Base-by-base conservation (phyloP, 1,140 invertebrate species). In the Sitophilus oryzae region DNA sequence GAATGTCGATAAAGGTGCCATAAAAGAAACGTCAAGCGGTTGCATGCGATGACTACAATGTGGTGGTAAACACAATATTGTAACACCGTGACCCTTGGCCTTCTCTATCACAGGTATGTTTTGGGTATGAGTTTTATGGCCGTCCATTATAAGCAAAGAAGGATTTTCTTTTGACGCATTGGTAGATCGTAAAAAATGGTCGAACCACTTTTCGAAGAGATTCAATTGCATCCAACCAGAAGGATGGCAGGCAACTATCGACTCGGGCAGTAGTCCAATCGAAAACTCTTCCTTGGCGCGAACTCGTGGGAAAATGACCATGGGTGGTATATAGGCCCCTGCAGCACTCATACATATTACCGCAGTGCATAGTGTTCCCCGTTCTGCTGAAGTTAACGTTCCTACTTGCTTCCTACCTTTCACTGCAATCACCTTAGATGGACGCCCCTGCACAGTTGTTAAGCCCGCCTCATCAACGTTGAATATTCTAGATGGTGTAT, bases 301-400 rank as follows among this genome's bases (percentile, higher is more conserved):
- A 65, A 68, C 30, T 46, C 38, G 21, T 46, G 51, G 51, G 15
- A 2, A 56, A 56, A 30, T 52, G 11, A 51, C 34, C 44, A 74
- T 47, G n/a, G 70, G 73, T 14, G 73, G 71, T 18, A 77, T 59
- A 35, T 58, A 69, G 15, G 41, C 34, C 15, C 55, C 54, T 14
- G 50, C 57, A 44, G 72, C 71, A 67, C 55, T 71, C 49, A 75
- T 67, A 36, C 65, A 64, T 57, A 60, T 63, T 30, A 67, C 53
- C 25, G 75, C 51, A 21, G 76, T 78, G 0, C 76, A 67, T 19
- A 73, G 68, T 59, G 66, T 67, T 23, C 43, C 52, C 23, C 52
- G 19, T 23, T 51, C 48, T 3, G 48, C 38, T 4, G 48, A 49
- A 15, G 15, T 37, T 22, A 46, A 30, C 34, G 18, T 35, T 22